Evolutionary conservation across 1,140 invertebrate genomes (phyloP).

Genomic region (Diplogasteroides magnus): DNA sequence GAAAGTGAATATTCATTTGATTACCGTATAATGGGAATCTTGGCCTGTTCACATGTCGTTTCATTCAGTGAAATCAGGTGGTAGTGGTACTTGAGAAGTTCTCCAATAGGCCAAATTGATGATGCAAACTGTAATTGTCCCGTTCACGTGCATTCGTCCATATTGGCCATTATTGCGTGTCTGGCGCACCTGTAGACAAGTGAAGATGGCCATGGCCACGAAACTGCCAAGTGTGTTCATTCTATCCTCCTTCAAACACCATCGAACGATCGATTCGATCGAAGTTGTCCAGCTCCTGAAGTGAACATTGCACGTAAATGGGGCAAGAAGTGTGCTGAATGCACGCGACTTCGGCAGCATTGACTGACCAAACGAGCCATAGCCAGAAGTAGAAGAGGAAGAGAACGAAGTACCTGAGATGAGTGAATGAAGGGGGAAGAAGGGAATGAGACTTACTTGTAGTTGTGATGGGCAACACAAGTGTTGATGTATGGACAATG

Average conservation of each 20-base stretch:
- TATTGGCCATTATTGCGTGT: not conserved
- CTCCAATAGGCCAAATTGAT: slow-evolving; percentile 66
- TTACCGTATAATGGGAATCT: slow-evolving; percentile 35
- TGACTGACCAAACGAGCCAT: not conserved
- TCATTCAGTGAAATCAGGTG: slow-evolving; percentile 85
- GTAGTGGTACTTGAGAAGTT: slow-evolving; percentile 89
- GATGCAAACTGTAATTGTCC: not conserved
- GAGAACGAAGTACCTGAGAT: not conserved
- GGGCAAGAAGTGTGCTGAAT: not conserved
- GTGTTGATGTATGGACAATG: slow-evolving; percentile 48
- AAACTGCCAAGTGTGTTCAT: not conserved
- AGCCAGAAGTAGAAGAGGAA: not conserved
- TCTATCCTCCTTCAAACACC: not conserved
- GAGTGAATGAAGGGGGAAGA: not conserved
- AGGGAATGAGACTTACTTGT: not conserved
- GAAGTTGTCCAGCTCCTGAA: not conserved
- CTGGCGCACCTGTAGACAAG: not conserved
- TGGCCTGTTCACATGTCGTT: slow-evolving; percentile 66
- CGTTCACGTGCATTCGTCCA: not conserved
- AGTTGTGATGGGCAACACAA: not conserved
- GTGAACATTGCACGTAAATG: slow-evolving; percentile 18
- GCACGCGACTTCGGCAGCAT: slow-evolving; percentile 26
- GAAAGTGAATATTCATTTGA: not conserved
- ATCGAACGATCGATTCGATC: not conserved
- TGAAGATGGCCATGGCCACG: not conserved